Conservation (phyloP, 35 echinoderm and acorn worm genomes). For the Heliocidaris erythrogramma region DNA sequence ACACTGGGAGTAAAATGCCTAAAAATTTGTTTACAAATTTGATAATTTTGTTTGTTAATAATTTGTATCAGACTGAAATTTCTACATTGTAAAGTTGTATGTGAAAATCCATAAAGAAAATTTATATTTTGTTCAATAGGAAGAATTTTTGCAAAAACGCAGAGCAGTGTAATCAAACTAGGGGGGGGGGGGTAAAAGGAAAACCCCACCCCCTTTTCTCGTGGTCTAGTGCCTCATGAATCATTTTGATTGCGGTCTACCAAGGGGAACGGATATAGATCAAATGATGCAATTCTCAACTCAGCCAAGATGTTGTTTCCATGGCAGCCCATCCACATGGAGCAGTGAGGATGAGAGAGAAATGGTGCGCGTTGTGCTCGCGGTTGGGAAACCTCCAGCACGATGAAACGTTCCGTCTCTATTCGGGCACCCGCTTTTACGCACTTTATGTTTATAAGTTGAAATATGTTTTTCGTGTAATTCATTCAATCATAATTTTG, state of each 20-base stretch:
- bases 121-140: no score
- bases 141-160: no score
- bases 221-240: neutral
- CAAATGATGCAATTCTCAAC: constrained; percentile 17
- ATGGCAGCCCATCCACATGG: neutral
- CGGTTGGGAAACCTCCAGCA: neutral
- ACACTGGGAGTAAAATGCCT: no score
- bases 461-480: neutral
- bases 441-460: no score
- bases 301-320: neutral
- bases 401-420: neutral
- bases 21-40: no score
- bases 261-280: neutral
- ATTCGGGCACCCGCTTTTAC: no score
- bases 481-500: neutral
- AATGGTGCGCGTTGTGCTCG: neutral
- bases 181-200: neutral
- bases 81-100: no score
- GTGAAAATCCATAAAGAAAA: no score
- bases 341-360: neutral
- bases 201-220: neutral
- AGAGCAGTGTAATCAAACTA: no score
- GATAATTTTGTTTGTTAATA: no score
- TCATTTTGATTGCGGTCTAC: neutral
- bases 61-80: no score